Evolutionary conservation across 2,888 invertebrate species (phyloP), one percentile per base, ranked within the genome.

Genomic region (Polydrusus tereticollis): DNA sequence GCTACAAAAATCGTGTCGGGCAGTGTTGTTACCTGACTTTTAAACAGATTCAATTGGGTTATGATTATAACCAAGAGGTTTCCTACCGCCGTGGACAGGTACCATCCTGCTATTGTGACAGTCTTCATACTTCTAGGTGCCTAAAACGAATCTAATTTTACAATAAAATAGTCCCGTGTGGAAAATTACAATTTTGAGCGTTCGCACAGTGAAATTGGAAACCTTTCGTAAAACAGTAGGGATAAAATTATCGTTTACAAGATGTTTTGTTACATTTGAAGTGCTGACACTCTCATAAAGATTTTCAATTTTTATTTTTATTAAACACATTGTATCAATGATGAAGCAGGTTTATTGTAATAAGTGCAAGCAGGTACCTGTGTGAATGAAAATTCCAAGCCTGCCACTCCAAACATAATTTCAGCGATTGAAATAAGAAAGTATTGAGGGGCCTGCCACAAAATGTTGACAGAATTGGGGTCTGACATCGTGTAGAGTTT

Each of bases 101-200:
- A 90, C 95, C 95, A 95, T n/a, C 91, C 90, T 0, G 95, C 94
- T 80, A 94, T 92, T 0, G 94, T 89, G 3, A 95, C 92, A 0
- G 94, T 93, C 85, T 94, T 95, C 93, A 96, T 93, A 74, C 90
- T 90, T 78, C 89, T 90, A 0, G 94, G 94, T 2, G 95, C 94
- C 93, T 92, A 80, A 75, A 82, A 41, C n/a, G 16, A 7, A 5
- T 26, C 7, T 41, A 2, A n/a, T 38, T 38, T 4, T 33, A 2
- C n/a, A n/a, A n/a, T n/a, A n/a, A n/a, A n/a, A n/a, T n/a, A n/a
- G n/a, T n/a, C n/a, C n/a, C n/a, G n/a, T n/a, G n/a, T n/a, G n/a
- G n/a, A n/a, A n/a, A n/a, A n/a, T n/a, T n/a, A n/a, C n/a, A n/a
- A n/a, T n/a, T n/a, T n/a, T n/a, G n/a, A n/a, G n/a, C n/a, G n/a